Percentiles rank a stretch among this genome's conserved stretches.
phyloP scores from a whole-genome alignment of 2,797 vertebrate species.

The Trichosurus vulpecula region DNA sequence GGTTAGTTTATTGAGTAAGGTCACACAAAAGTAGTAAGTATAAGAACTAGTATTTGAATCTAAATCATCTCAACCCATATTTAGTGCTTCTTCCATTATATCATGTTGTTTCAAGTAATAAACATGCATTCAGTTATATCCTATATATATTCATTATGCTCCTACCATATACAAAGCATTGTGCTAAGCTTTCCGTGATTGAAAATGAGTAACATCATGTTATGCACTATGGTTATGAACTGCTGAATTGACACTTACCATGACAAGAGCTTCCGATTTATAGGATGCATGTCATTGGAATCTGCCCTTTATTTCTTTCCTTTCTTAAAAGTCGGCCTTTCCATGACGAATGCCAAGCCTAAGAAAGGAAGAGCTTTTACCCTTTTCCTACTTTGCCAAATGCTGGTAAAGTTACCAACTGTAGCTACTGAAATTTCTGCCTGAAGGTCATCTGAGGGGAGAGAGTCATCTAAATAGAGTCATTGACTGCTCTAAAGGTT shows the following conservation, averaged over 20 bases:
- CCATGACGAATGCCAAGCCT: constrained; percentile 76
- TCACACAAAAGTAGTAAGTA: background rate
- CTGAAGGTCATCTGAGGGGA: constrained; percentile 78
- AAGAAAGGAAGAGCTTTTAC: constrained; percentile 71
- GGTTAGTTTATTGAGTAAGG: background rate
- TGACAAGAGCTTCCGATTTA: constrained; percentile 70
- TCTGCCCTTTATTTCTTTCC: constrained; percentile 74
- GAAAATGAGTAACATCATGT: constrained; percentile 45
- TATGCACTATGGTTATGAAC: constrained; percentile 63
- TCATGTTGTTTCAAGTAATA: background rate
- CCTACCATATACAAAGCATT: background rate
- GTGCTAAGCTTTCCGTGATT: constrained; percentile 34
- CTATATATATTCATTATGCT: background rate
- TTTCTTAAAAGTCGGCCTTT: constrained; percentile 47
- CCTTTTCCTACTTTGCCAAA: constrained; percentile 76
- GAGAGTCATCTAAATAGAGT: constrained; percentile 74
- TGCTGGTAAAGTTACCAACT: constrained; percentile 75
- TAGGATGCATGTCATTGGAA: constrained; percentile 73
- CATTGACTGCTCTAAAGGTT: constrained; percentile 52
- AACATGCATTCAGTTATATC: background rate
- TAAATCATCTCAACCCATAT: background rate
- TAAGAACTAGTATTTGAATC: background rate
- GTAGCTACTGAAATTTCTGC: constrained; percentile 79
- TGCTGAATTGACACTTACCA: constrained; percentile 60
- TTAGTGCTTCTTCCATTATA: background rate